Evolutionary conservation across 2,113 vertebrate genomes (phyloP).

Genomic region (Podiceps cristatus): DNA sequence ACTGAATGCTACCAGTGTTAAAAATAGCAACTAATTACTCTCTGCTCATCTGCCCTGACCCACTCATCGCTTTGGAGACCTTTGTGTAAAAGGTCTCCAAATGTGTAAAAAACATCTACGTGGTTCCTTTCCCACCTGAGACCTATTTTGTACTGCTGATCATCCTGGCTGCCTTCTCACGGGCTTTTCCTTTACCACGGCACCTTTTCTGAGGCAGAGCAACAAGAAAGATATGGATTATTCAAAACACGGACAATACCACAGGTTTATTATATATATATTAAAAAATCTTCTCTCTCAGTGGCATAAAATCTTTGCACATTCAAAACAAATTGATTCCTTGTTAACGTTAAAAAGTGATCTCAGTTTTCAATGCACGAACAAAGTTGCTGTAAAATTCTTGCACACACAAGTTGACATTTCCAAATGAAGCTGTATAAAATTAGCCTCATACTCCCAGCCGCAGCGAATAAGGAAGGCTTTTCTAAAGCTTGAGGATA

Average conservation of each 20-base stretch:
- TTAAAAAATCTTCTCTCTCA: background rate
- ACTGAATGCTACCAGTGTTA: background rate
- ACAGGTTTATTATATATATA: background rate
- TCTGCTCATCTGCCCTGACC: background rate
- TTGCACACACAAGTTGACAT: background rate
- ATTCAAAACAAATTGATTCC: conserved; percentile 48
- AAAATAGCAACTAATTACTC: background rate
- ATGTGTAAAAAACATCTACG: background rate
- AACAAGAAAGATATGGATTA: background rate
- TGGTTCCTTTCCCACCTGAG: background rate
- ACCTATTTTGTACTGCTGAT: background rate
- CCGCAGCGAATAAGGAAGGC: background rate
- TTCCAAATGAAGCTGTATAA: background rate
- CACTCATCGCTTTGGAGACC: background rate
- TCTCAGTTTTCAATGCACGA: background rate
- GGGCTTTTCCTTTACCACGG: background rate
- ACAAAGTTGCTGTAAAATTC: background rate
- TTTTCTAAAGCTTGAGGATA: background rate
- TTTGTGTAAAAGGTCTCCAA: background rate
- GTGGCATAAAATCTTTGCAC: conserved; percentile 47
- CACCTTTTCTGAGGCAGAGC: background rate
- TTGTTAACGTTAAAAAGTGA: conserved; percentile 17
- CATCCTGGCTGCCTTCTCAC: background rate
- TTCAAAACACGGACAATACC: background rate
- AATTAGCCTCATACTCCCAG: background rate